These are phyloP conservation scores for Calycopis cecrops DNA, from an alignment of 1,140 invertebrate species.

Conservation along the genomic window DNA sequence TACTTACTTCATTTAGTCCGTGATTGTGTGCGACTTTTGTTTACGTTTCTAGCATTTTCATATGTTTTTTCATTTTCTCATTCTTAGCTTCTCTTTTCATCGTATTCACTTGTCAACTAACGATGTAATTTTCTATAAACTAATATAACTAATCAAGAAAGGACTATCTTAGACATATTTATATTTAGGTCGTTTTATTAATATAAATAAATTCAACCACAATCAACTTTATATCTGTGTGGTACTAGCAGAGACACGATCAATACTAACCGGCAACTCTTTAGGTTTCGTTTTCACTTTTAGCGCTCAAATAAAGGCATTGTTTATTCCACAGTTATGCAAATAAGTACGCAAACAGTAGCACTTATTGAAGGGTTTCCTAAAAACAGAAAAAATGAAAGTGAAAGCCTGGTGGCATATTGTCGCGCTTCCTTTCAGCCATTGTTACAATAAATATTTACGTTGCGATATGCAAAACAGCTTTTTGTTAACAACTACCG, in stretches of 20 bases:
- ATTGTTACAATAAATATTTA: slow-evolving; percentile 68
- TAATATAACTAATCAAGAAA: too few species aligned
- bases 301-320: slow-evolving; percentile 62
- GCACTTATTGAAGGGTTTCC: slow-evolving; percentile 65
- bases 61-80: too few species aligned
- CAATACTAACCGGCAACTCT: slow-evolving; percentile 51
- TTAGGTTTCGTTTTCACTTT: slow-evolving; percentile 70
- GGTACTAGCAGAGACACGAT: slow-evolving; percentile 48
- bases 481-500: slow-evolving; percentile 63
- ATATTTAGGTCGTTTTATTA: too few species aligned
- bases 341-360: slow-evolving; percentile 65
- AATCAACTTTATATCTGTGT: slow-evolving; percentile 38
- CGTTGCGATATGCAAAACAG: slow-evolving; percentile 65
- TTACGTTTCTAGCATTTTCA: too few species aligned
- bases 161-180: too few species aligned
- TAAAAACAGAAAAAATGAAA: slow-evolving; percentile 59
- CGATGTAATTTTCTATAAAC: too few species aligned
- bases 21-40: too few species aligned
- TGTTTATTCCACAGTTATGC: slow-evolving; percentile 66
- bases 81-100: too few species aligned
- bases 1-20: too few species aligned
- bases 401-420: slow-evolving; percentile 66
- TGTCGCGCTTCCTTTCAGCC: slow-evolving; percentile 57
- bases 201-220: not conserved
- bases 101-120: too few species aligned